phyloP scores from a whole-genome alignment of 2,113 vertebrate species.

The Aptenodytes patagonicus region DNA sequence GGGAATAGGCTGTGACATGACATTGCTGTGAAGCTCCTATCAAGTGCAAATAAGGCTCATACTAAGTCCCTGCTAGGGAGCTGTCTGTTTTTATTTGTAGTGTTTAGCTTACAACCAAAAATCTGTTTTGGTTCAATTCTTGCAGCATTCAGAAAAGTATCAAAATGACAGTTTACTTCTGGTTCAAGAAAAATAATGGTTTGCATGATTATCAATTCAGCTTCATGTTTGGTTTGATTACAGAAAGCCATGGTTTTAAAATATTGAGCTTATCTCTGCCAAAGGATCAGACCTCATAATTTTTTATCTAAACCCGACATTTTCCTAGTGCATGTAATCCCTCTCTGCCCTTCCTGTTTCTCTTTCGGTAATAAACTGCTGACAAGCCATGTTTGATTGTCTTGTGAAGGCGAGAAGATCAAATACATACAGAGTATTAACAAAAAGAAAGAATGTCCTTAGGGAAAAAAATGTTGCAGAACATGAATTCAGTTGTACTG shows the following conservation, averaged over 20 bases:
- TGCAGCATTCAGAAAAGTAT: background rate
- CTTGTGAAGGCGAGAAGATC: background rate
- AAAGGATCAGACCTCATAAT: background rate
- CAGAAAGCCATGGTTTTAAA: background rate
- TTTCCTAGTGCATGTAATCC: background rate
- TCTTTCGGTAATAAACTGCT: background rate
- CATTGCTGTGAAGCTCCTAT: conserved; percentile 23
- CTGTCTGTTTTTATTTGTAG: conserved; percentile 16
- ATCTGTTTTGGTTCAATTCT: conserved; percentile 3
- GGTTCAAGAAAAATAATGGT: conserved; percentile 1
- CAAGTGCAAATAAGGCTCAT: conserved; percentile 8
- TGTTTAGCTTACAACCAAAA: conserved; percentile 11
- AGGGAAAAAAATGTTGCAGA: background rate
- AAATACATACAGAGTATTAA: conserved; percentile 21
- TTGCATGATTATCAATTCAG: background rate
- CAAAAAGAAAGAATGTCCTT: background rate
- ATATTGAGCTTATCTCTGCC: background rate
- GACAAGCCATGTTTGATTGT: background rate
- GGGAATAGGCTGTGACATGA: background rate
- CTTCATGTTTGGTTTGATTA: conserved; percentile 1
- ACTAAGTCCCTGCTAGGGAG: background rate
- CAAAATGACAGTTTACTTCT: conserved; percentile 24
- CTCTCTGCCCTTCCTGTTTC: background rate
- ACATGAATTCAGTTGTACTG: background rate
- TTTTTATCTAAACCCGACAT: background rate